phyloP scores from a whole-genome alignment of 2,797 vertebrate genomes.

The Artibeus jamaicensis region DNA sequence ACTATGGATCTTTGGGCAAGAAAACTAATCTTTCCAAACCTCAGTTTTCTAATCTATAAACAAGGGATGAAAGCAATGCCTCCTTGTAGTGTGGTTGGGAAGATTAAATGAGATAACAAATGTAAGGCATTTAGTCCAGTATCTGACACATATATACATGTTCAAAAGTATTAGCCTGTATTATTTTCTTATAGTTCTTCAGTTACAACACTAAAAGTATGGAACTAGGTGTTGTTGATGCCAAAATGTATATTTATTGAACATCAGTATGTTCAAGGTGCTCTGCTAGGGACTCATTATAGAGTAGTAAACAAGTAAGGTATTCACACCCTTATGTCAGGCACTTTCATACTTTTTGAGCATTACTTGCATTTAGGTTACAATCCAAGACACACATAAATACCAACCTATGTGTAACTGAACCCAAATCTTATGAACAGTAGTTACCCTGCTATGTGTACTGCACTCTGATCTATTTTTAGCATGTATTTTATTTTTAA shows the following conservation, averaged over 20 bases:
- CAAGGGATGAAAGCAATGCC: background rate
- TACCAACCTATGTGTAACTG: background rate
- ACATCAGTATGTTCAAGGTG: background rate
- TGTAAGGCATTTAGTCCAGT: background rate
- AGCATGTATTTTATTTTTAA: background rate
- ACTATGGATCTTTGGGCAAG: background rate
- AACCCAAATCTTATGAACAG: background rate
- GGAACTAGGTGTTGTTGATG: background rate
- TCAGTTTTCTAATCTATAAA: slow-evolving; percentile 28
- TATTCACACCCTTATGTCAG: background rate
- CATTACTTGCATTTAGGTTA: background rate
- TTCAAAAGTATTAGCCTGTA: background rate
- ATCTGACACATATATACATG: background rate
- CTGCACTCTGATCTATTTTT: background rate
- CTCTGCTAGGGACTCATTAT: background rate
- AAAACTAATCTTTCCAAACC: background rate
- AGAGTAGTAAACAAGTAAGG: background rate
- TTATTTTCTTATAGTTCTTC: background rate
- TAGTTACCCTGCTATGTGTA: background rate
- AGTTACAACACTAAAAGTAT: background rate
- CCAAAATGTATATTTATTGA: background rate
- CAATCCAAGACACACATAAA: background rate
- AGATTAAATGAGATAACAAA: background rate
- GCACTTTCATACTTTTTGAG: background rate
- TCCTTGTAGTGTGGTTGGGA: background rate